These are phyloP conservation scores for Sclerurus mexicanus DNA, from an alignment of 2,113 vertebrate genomes.

Conservation along the genomic window DNA sequence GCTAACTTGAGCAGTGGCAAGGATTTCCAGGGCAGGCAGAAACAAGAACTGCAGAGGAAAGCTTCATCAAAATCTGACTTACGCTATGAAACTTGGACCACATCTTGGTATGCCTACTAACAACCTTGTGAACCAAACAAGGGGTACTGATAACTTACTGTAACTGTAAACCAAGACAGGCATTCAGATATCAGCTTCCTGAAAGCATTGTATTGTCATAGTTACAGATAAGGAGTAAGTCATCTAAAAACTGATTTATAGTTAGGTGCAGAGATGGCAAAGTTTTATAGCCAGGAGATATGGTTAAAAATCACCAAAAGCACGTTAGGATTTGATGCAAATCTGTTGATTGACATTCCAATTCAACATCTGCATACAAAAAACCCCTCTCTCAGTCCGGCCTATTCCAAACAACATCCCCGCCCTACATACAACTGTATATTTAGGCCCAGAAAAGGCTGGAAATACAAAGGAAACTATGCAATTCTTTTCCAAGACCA, in stretches of 20 bases:
- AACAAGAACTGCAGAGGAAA: slow-evolving; percentile 18
- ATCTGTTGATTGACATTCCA: background rate
- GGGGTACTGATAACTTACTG: background rate
- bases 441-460: background rate
- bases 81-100: background rate
- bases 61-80: background rate
- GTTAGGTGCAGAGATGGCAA: background rate
- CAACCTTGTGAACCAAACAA: background rate
- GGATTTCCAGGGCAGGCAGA: slow-evolving; percentile 1
- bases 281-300: background rate
- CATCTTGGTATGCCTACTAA: background rate
- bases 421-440: background rate
- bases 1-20: background rate
- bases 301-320: background rate
- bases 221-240: background rate
- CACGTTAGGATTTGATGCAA: background rate
- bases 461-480: background rate
- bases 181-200: background rate
- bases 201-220: background rate
- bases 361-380: background rate
- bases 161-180: background rate
- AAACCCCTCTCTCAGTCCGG: background rate
- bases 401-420: background rate
- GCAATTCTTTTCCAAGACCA: background rate
- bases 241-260: background rate